These are phyloP conservation scores for Gymnopithys bicolor DNA, from an alignment of 2,797 vertebrate species.

Conservation along the genomic window DNA sequence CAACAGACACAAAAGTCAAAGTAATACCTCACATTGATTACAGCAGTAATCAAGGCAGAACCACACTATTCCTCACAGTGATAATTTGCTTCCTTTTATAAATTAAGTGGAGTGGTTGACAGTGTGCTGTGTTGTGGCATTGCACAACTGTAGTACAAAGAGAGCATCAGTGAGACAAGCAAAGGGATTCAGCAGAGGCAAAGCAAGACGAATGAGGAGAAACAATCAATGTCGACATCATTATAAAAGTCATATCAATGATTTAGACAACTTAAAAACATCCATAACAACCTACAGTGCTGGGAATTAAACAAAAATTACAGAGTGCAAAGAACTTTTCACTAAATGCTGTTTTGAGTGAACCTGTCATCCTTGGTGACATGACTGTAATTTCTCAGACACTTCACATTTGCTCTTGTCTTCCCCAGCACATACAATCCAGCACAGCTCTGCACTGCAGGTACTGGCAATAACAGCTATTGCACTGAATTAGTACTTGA, in stretches of 20 bases:
- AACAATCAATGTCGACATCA: neutral
- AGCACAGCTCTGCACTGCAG: neutral
- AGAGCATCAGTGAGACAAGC: neutral
- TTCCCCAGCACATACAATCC: neutral
- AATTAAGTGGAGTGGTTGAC: neutral
- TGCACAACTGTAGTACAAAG: neutral
- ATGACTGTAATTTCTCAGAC: neutral
- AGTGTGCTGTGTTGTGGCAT: neutral
- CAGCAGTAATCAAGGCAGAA: neutral
- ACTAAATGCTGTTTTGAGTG: constrained; percentile 17
- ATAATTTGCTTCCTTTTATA: neutral
- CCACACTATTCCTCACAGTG: neutral
- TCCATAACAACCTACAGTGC: neutral
- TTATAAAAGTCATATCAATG: neutral
- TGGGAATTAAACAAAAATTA: constrained; percentile 20
- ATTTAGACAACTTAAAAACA: neutral
- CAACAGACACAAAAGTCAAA: constrained; percentile 25
- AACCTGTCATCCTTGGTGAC: constrained; percentile 25
- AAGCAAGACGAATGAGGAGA: neutral
- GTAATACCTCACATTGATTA: neutral
- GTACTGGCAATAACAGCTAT: neutral
- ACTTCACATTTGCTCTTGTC: neutral
- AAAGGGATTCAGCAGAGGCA: neutral
- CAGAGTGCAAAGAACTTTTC: neutral
- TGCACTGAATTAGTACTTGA: neutral